Evolutionary conservation across 2,888 invertebrate species (phyloP).

Genomic region (Sisyra nigra): DNA sequence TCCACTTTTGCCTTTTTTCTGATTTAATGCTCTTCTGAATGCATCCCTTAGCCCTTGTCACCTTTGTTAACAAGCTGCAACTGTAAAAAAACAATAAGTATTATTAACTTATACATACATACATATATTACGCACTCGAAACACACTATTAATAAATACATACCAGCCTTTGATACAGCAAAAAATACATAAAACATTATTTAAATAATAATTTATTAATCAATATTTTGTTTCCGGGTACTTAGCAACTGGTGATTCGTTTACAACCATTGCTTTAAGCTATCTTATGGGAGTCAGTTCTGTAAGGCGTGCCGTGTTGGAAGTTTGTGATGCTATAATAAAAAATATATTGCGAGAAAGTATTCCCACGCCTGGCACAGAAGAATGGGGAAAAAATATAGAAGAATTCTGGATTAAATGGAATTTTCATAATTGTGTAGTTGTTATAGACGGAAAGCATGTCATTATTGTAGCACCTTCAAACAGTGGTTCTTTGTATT

Average conservation of each 20-base stretch:
- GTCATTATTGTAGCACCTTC: neutral
- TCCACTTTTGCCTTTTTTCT: constrained; percentile 11
- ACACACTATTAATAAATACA: too few species aligned
- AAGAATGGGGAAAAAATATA: neutral
- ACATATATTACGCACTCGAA: too few species aligned
- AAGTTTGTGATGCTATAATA: neutral
- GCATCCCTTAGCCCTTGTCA: constrained; percentile 1
- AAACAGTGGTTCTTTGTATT: too few species aligned
- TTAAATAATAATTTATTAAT: too few species aligned
- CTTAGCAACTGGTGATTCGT: neutral
- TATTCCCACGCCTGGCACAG: neutral
- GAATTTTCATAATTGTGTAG: neutral
- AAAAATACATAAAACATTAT: too few species aligned
- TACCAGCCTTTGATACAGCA: too few species aligned
- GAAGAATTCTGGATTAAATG: neutral
- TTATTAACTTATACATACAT: too few species aligned
- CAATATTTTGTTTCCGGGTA: neutral
- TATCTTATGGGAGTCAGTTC: neutral
- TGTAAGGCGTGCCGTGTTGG: neutral
- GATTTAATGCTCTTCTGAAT: constrained; percentile 6
- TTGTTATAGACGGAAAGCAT: neutral
- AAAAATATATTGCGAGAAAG: neutral
- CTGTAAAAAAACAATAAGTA: neutral
- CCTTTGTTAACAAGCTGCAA: neutral
- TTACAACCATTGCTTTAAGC: neutral